These are phyloP conservation scores for Umimayanthus chanpuru DNA, from an alignment of 92 coral and sea anemone species.

Conservation along the genomic window DNA sequence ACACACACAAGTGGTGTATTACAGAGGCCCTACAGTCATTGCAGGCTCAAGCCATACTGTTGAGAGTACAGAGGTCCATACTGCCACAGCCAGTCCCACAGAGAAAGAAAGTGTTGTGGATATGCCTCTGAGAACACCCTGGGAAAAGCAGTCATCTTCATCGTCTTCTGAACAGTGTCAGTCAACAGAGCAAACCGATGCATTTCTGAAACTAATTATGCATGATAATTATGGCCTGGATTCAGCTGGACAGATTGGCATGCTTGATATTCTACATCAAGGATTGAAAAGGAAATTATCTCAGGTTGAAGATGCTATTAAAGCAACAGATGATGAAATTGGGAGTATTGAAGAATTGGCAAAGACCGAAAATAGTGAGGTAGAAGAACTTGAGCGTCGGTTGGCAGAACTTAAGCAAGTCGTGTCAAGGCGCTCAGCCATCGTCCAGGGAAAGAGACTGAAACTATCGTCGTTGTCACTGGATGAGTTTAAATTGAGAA, in stretches of 20 bases:
- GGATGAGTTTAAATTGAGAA: constrained; percentile 40
- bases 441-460: constrained; percentile 26
- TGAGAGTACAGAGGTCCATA: constrained; percentile 10
- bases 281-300: constrained; percentile 32
- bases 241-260: constrained; percentile 37
- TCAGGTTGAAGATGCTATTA: constrained; percentile 32
- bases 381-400: constrained; percentile 22
- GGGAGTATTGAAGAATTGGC: constrained; percentile 18
- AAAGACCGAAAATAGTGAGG: constrained; percentile 27
- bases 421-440: constrained; percentile 18
- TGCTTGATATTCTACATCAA: constrained; percentile 40
- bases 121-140: background rate
- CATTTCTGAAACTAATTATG: constrained; percentile 29
- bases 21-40: constrained; percentile 18
- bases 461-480: constrained; percentile 15
- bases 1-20: constrained; percentile 30
- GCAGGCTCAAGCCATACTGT: constrained; percentile 14
- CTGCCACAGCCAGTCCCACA: constrained; percentile 23
- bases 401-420: constrained; percentile 34
- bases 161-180: constrained; percentile 12
- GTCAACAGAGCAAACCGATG: constrained; percentile 31
- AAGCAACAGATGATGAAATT: constrained; percentile 37
- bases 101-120: background rate
- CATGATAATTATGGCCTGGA: constrained; percentile 45
- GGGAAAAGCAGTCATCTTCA: constrained; percentile 4